These are phyloP conservation scores for Spodoptera littoralis DNA, from an alignment of 2,888 invertebrate genomes.

Conservation along the genomic window DNA sequence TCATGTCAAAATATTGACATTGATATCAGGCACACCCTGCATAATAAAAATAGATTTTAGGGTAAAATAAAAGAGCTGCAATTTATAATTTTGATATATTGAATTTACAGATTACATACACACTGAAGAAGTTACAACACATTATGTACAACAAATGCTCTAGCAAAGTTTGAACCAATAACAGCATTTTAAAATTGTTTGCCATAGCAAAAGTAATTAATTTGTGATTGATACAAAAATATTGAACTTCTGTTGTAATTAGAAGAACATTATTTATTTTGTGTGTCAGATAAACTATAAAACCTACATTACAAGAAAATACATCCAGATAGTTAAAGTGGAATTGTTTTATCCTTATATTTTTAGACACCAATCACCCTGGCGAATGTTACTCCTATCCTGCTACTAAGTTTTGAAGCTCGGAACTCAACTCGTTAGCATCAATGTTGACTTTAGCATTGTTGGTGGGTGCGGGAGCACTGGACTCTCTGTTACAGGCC, in stretches of 20 bases:
- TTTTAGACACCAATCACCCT: slow-evolving; percentile 18
- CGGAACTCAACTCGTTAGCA: slow-evolving; percentile 83
- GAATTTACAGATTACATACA: slow-evolving; percentile 49
- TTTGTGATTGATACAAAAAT: slow-evolving; percentile 56
- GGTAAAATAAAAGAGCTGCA: slow-evolving; percentile 16
- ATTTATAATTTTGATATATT: slow-evolving; percentile 56
- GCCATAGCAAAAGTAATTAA: slow-evolving; percentile 32
- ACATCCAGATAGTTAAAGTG: slow-evolving; percentile 55
- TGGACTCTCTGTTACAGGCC: slow-evolving; percentile 91
- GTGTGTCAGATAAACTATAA: slow-evolving; percentile 35
- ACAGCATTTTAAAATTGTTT: slow-evolving; percentile 33
- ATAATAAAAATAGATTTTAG: not conserved
- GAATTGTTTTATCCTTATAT: slow-evolving; percentile 51
- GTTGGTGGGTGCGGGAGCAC: slow-evolving; percentile 69
- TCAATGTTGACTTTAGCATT: slow-evolving; percentile 77
- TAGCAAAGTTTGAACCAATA: slow-evolving; percentile 42
- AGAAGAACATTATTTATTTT: slow-evolving; percentile 34
- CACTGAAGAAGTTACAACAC: slow-evolving; percentile 48
- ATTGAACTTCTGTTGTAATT: slow-evolving; percentile 36
- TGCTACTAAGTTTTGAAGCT: slow-evolving; percentile 86
- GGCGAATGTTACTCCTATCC: slow-evolving; percentile 63
- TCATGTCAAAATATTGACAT: too few relatives aligned
- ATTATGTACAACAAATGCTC: slow-evolving; percentile 58
- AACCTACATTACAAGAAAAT: slow-evolving; percentile 56
- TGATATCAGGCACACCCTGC: too few relatives aligned